Evolutionary conservation across 2,113 vertebrate species (phyloP).

Genomic region (Drymodes brunneopygia): DNA sequence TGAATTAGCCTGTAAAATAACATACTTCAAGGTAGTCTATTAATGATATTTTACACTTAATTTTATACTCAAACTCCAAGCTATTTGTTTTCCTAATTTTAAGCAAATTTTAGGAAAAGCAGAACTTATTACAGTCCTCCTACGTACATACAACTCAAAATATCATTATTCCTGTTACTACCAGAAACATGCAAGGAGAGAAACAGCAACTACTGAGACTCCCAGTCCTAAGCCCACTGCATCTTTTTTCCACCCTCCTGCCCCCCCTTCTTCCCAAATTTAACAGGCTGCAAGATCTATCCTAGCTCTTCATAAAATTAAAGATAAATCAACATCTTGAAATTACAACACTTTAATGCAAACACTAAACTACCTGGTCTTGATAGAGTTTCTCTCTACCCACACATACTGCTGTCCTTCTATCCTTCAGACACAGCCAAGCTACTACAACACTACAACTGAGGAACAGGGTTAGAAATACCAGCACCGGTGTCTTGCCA

Average conservation of each 20-base stretch:
- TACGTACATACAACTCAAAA: neutral
- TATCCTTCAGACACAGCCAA: neutral
- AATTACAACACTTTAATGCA: neutral
- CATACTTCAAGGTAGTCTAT: neutral
- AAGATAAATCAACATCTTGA: neutral
- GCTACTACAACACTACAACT: neutral
- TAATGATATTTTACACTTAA: neutral
- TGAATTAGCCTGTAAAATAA: neutral
- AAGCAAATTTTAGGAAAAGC: neutral
- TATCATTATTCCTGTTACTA: neutral
- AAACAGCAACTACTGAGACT: neutral
- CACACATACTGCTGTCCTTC: neutral
- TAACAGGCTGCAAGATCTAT: neutral
- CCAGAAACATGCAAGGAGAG: neutral
- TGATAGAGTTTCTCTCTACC: neutral
- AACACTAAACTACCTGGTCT: neutral
- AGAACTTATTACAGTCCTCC: neutral
- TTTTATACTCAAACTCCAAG: neutral
- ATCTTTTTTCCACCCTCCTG: neutral
- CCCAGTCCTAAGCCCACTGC: neutral
- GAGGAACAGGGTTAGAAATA: neutral
- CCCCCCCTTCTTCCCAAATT: rapidly evolving
- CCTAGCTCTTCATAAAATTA: neutral
- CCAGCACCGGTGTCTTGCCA: neutral
- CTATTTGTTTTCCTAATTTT: neutral